Evolutionary conservation across 2,888 invertebrate genomes (phyloP), one percentile per base, ranked within the genome.

Genomic region (Morpho helenor): DNA sequence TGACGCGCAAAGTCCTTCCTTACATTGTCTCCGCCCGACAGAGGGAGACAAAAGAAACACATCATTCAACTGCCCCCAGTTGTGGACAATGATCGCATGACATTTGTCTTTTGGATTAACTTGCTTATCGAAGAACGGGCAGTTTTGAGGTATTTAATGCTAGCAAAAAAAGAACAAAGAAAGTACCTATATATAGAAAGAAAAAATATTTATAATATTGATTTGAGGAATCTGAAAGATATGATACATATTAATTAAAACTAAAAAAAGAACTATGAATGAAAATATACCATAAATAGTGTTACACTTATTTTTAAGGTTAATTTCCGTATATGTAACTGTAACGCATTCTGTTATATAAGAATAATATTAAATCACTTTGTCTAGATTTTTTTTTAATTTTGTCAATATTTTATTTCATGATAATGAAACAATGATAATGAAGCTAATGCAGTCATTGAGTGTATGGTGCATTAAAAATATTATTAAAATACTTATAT

Each of bases 91-190:
- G 87, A 80, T 79, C 79, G 75, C 71, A 73, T 71, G 77, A 83
- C 86, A 87, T 88, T 87, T 87, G 82, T 88, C 86, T 87, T 87
- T 68, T 54, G 84, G 85, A 88, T 89, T 88, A 86, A 84, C 86
- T 88, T 84, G 83, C 84, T 87, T 87, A 87, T 85, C 86, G 76
- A 71, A 70, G 67, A 72, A 72, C 69, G 69, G 70, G 68, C 73
- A 68, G 63, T 57, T 58, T 57, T 56, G 45, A 57, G 52, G 50
- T 51, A 56, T 49, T 53, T 50, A 42, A 46, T 40, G 23, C 22
- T 46, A 7, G 16, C n/a, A 46, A 7, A 46, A 46, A 10, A 46
- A 3, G 31, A 8, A 41, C 49, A 49, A 42, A 7, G 8, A 43
- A 40, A 16, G 10, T 8, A n/a, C n/a, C n/a, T n/a, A 49, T n/a